Evolutionary conservation across 2,113 vertebrate genomes (phyloP).

Genomic region (Phrynocephalus versicolor): DNA sequence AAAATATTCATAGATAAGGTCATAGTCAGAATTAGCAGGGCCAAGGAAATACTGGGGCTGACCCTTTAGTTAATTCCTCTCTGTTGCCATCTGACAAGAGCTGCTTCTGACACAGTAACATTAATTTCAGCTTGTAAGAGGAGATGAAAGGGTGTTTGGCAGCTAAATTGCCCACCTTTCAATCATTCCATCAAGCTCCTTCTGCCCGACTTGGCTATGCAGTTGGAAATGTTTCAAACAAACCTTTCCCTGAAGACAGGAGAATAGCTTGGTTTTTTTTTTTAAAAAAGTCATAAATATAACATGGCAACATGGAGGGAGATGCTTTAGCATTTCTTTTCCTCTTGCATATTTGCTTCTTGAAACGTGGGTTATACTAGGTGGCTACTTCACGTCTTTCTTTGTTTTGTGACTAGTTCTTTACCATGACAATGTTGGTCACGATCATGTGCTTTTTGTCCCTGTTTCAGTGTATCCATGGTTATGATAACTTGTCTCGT

Average conservation of each 20-base stretch:
- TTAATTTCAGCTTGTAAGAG: conserved; percentile 39
- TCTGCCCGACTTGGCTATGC: conserved; percentile 43
- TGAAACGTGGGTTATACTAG: background rate
- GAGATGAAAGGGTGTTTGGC: conserved; percentile 57
- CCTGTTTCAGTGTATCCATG: no score
- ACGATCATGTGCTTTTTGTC: no score
- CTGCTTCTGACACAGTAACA: conserved; percentile 51
- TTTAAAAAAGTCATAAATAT: background rate
- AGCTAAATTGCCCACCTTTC: conserved; percentile 60
- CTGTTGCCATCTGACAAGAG: conserved; percentile 50
- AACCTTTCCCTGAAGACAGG: conserved; percentile 50
- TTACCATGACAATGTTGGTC: no score
- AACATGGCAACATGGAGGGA: background rate
- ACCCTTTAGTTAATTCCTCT: conserved; percentile 45
- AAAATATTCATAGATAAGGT: conserved; percentile 51
- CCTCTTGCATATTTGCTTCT: conserved; percentile 9
- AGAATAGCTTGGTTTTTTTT: conserved; percentile 33
- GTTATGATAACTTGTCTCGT: no score
- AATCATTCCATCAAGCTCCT: conserved; percentile 48
- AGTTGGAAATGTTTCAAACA: conserved; percentile 49
- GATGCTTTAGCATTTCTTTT: conserved; percentile 37
- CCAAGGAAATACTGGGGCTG: conserved; percentile 34
- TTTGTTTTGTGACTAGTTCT: no score
- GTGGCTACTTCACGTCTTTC: no score
- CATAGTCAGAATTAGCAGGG: no score